Evolutionary conservation across 2,888 invertebrate species (phyloP).

Genomic region (Diloba caeruleocephala): DNA sequence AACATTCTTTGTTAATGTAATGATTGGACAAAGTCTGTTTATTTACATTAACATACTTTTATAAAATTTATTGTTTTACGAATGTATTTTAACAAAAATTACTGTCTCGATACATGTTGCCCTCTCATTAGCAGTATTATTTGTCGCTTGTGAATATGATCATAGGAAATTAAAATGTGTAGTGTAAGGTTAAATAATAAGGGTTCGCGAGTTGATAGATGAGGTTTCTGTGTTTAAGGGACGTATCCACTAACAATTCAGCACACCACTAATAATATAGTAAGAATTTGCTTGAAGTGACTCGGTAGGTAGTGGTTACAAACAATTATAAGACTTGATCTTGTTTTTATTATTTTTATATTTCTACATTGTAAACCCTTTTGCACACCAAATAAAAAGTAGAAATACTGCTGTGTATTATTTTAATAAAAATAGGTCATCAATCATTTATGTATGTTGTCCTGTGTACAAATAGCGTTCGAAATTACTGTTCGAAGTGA

Average conservation of each 20-base stretch:
- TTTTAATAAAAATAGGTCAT: slow-evolving; percentile 55
- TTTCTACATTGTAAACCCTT: slow-evolving; percentile 25
- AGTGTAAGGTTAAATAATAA: slow-evolving; percentile 56
- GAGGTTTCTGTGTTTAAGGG: slow-evolving; percentile 25
- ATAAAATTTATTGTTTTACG: slow-evolving; percentile 3
- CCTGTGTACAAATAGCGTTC: slow-evolving; percentile 84
- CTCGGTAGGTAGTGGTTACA: slow-evolving; percentile 3
- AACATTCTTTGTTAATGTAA: slow-evolving; percentile 28
- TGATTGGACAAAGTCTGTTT: slow-evolving; percentile 46
- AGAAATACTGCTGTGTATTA: slow-evolving; percentile 66
- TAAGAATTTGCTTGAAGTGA: slow-evolving; percentile 5
- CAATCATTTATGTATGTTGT: slow-evolving; percentile 67
- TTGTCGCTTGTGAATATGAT: slow-evolving; percentile 65
- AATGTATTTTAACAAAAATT: slow-evolving; percentile 11
- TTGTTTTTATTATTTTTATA: slow-evolving; percentile 34
- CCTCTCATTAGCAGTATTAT: slow-evolving; percentile 71
- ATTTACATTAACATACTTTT: slow-evolving; percentile 31
- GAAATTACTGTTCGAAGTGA: slow-evolving; percentile 76
- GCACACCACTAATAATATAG: slow-evolving; percentile 9
- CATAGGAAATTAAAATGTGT: slow-evolving; percentile 59
- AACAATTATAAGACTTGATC: slow-evolving; percentile 26
- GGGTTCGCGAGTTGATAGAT: slow-evolving; percentile 28
- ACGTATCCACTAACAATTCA: slow-evolving; percentile 30
- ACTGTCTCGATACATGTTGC: slow-evolving; percentile 33
- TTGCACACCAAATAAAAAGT: slow-evolving; percentile 76